Conservation (phyloP, 2,113 vertebrate genomes). For the Tragelaphus scriptus region DNA sequence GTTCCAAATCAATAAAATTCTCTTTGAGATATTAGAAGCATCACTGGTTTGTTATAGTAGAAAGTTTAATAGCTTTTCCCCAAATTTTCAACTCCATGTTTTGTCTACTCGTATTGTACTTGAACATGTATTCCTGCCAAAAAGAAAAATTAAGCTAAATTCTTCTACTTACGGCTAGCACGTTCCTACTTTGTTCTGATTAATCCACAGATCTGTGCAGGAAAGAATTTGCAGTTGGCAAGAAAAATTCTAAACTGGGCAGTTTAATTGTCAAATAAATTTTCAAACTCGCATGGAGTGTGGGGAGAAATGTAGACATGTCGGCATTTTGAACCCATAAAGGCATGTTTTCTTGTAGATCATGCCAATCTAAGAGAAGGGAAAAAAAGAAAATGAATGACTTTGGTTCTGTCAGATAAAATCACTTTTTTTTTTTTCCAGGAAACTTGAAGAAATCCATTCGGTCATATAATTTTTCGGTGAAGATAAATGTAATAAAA, state of each 20-base stretch:
- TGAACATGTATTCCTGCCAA: slow-evolving; percentile 58
- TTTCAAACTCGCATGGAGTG: slow-evolving; percentile 9
- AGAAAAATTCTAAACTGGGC: slow-evolving; percentile 61
- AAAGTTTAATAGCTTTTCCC: slow-evolving; percentile 69
- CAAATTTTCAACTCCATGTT: slow-evolving; percentile 67
- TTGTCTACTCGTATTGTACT: slow-evolving; percentile 72
- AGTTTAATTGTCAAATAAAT: slow-evolving; percentile 60
- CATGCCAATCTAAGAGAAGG: slow-evolving; percentile 42
- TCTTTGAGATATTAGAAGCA: slow-evolving; percentile 49
- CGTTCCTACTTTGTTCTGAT: slow-evolving; percentile 51
- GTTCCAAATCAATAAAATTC: slow-evolving; percentile 52
- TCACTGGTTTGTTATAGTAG: slow-evolving; percentile 61
- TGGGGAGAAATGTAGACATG: slow-evolving; percentile 16
- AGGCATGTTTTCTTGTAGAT: slow-evolving; percentile 19
- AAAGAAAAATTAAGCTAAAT: slow-evolving; percentile 54
- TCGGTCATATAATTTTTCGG: slow-evolving; percentile 68
- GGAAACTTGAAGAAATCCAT: slow-evolving; percentile 68
- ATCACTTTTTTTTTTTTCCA: slow-evolving; percentile 45
- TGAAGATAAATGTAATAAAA: slow-evolving; percentile 68
- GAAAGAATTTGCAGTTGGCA: slow-evolving; percentile 44
- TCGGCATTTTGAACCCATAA: slow-evolving; percentile 43
- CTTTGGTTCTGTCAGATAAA: slow-evolving; percentile 58
- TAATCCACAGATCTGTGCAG: slow-evolving; percentile 58
- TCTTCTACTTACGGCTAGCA: slow-evolving; percentile 55
- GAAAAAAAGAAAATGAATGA: slow-evolving; percentile 27